Conservation (phyloP, 1,140 invertebrate genomes). For the Tachypleus tridentatus region DNA sequence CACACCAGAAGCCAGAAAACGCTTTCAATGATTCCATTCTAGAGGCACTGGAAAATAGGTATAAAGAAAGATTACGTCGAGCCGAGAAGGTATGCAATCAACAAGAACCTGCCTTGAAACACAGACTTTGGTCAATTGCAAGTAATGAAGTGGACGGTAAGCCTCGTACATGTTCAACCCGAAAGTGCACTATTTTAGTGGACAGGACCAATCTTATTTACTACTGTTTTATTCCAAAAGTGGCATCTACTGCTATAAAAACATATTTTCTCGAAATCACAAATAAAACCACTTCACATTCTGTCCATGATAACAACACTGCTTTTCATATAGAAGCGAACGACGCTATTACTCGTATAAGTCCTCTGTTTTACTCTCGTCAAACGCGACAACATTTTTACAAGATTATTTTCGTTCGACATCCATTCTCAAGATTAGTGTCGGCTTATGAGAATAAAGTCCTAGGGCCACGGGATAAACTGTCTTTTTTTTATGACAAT, state of each 20-base stretch:
- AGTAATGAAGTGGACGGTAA: slow-evolving; percentile 11
- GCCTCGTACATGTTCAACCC: slow-evolving; percentile 16
- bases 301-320: slow-evolving; percentile 7
- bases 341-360: slow-evolving; percentile 21
- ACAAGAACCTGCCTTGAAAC: slow-evolving; percentile 8
- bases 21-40: too few relatives aligned
- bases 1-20: too few relatives aligned
- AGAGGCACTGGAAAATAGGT: not conserved
- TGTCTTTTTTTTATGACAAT: slow-evolving; percentile 21
- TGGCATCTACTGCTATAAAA: slow-evolving; percentile 26
- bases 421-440: slow-evolving; percentile 30
- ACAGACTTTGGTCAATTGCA: slow-evolving; percentile 12
- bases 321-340: slow-evolving; percentile 25
- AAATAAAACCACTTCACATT: slow-evolving; percentile 9
- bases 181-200: slow-evolving; percentile 21
- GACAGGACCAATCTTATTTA: slow-evolving; percentile 18
- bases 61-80: slow-evolving; percentile 7
- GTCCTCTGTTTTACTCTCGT: slow-evolving; percentile 17
- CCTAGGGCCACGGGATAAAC: slow-evolving; percentile 14
- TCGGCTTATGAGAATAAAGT: slow-evolving; percentile 30
- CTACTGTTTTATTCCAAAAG: slow-evolving; percentile 27
- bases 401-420: slow-evolving; percentile 31
- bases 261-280: slow-evolving; percentile 22
- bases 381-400: slow-evolving; percentile 21
- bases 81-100: slow-evolving; percentile 10